Percentiles rank a stretch among this genome's conserved stretches.
phyloP scores from a whole-genome alignment of 2,888 invertebrate species.

The Portevinia maculata region DNA sequence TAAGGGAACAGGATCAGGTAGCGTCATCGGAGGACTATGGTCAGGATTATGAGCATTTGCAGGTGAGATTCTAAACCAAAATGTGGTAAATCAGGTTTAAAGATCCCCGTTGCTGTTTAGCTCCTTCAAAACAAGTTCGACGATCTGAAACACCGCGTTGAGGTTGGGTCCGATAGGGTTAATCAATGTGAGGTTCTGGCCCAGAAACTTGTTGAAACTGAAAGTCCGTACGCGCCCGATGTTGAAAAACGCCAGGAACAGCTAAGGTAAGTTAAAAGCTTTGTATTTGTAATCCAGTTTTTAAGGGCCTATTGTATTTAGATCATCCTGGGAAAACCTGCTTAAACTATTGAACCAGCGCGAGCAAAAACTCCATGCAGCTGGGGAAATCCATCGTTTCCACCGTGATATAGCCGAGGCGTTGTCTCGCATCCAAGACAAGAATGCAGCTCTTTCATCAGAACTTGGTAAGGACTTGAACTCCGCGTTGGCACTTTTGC shows the following conservation, averaged over 20 bases:
- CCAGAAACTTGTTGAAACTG: slow-evolving; percentile 92
- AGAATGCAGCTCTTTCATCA: slow-evolving; percentile 92
- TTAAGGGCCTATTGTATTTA: slow-evolving; percentile 76
- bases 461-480: slow-evolving; percentile 92
- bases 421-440: slow-evolving; percentile 93
- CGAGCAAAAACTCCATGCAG: slow-evolving; percentile 94
- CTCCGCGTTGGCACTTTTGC: slow-evolving; percentile 90
- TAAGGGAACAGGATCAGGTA: slow-evolving; percentile 93
- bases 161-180: slow-evolving; percentile 94
- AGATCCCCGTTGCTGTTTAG: slow-evolving; percentile 81
- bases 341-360: slow-evolving; percentile 93
- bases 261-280: slow-evolving; percentile 87
- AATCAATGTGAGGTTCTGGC: slow-evolving; percentile 95
- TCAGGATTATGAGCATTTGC: slow-evolving; percentile 95
- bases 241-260: slow-evolving; percentile 94
- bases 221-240: slow-evolving; percentile 92
- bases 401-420: slow-evolving; percentile 98
- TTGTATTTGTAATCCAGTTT: neutral
- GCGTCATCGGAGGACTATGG: slow-evolving; percentile 97
- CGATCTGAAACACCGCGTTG: slow-evolving; percentile 95
- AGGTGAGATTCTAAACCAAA: slow-evolving; percentile 83
- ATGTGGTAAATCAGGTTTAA: neutral
- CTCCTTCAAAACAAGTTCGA: slow-evolving; percentile 95
- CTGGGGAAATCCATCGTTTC: slow-evolving; percentile 98
- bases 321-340: slow-evolving; percentile 93